Base-by-base conservation (phyloP, 2,113 vertebrate genomes). In the Dasypus novemcinctus region DNA sequence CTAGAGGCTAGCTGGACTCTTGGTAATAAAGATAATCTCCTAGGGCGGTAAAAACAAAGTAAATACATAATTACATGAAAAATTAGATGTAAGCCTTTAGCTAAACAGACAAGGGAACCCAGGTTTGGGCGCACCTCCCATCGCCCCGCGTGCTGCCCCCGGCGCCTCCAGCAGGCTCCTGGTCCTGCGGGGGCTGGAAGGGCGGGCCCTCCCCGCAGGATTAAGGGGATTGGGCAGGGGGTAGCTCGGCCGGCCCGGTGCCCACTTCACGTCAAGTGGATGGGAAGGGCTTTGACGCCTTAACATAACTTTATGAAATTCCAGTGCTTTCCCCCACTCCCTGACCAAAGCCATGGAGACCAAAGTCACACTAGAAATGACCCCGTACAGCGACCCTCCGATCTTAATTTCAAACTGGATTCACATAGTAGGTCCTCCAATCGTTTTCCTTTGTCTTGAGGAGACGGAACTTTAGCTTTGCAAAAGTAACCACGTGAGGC, bases 151-250 rank as follows among this genome's bases (percentile, higher is more conserved):
- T 84, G 74, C 78, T 23, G 87, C 72, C 27, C 4, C 25, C 1
- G 10, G n/a, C 63, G 43, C 17, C 94, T 46, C 4, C 4, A 13
- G 13, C 0, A 0, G 29, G 4, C 0, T 23, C 0, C 0, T 71
- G 17, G 36, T 5, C 4, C 4, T 0, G 0, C 7, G 21, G 66
- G 13, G 29, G 8, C 41, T 46, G 81, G 75, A 25, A 33, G 25
- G 0, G 31, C 18, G 29, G 3, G 29, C 66, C 41, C 10, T 18
- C 25, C 0, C 2, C 29, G 12, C 91, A 69, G 76, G 25, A 54
- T 11, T 0, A 21, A 76, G 87, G 11, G 4, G 23, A 33, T 31
- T 33, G 4, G 61, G 80, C 2, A 14, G 18, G 54, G 17, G 12
- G 69, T 0, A 82, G 33, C 80, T 27, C 92, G 95, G 71, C 78